Conservation (phyloP, 2,113 vertebrate species). For the Poicephalus gulielmi region DNA sequence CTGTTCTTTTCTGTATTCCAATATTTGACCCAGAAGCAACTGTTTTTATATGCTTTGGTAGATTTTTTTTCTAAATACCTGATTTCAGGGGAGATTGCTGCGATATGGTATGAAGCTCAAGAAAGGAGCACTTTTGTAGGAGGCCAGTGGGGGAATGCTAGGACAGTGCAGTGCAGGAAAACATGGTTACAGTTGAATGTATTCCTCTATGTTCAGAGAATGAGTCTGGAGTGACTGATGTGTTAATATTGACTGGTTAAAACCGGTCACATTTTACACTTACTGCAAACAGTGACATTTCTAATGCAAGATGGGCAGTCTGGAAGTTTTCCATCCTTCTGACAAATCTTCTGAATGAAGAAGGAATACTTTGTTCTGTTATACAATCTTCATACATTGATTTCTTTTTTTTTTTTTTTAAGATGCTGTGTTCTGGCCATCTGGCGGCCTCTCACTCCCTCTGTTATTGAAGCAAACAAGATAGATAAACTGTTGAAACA, state of each 20-base stretch:
- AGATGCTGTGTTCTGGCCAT: constrained; percentile 16
- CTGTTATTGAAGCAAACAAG: constrained; percentile 46
- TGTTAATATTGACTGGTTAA: not conserved
- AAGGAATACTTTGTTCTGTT: constrained; percentile 37
- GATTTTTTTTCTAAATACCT: not conserved
- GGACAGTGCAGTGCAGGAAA: not conserved
- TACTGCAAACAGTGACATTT: not conserved
- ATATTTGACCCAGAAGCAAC: not conserved
- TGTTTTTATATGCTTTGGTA: not conserved
- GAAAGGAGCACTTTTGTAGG: not conserved
- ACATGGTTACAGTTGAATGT: not conserved
- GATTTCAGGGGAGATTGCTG: not conserved
- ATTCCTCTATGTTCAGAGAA: not conserved
- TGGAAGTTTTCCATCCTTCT: not conserved
- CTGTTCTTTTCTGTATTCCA: not conserved
- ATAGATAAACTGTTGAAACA: constrained; percentile 37
- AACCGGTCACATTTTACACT: not conserved
- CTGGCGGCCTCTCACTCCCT: constrained; percentile 43
- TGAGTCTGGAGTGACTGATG: not conserved
- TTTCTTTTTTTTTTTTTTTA: not conserved
- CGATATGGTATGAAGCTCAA: not conserved
- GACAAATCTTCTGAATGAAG: not conserved
- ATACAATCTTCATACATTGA: not conserved
- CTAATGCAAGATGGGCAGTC: not conserved
- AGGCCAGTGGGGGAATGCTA: not conserved